Percentiles rank a stretch among this genome's conserved stretches.
phyloP scores from a whole-genome alignment of 2,888 invertebrate species.

The Lagria hirta region DNA sequence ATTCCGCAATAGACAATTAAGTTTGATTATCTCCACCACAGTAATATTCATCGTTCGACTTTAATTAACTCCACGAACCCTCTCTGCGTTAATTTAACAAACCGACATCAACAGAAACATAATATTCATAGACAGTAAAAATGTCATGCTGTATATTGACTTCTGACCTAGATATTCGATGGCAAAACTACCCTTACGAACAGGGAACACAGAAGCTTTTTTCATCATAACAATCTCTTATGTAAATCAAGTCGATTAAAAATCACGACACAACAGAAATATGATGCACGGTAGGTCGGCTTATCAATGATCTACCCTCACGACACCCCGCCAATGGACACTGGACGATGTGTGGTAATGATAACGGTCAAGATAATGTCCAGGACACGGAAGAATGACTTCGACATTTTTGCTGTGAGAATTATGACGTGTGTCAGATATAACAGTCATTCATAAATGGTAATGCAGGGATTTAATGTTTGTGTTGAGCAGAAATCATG shows the following conservation, averaged over 20 bases:
- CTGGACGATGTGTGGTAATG: constrained; percentile 34
- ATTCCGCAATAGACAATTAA: constrained; percentile 14
- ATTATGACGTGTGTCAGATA: constrained; percentile 31
- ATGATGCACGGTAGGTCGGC: constrained; percentile 38
- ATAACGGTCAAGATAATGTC: constrained; percentile 32
- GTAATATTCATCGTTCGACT: constrained; percentile 10
- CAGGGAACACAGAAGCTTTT: constrained; percentile 14
- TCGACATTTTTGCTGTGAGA: constrained; percentile 29
- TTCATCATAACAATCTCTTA: constrained; percentile 34
- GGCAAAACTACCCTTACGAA: constrained; percentile 28
- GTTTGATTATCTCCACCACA: constrained; percentile 20
- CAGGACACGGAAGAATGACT: constrained; percentile 37
- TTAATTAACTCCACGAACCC: constrained; percentile 24
- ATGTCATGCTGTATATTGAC: constrained; percentile 29
- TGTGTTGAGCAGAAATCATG: too few relatives aligned
- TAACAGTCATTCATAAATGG: too few relatives aligned
- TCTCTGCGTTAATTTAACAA: constrained; percentile 16
- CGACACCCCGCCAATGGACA: constrained; percentile 32
- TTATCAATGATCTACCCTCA: constrained; percentile 35
- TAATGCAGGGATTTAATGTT: too few relatives aligned
- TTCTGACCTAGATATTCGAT: constrained; percentile 19
- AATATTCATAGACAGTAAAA: constrained; percentile 34
- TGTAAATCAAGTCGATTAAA: constrained; percentile 41
- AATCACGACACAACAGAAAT: constrained; percentile 40
- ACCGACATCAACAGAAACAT: constrained; percentile 26